A percentile compares a stretch with the other conserved stretches of the same genome.
phyloP scores from a whole-genome alignment of 2,113 vertebrate species.

The Cyanoliseus patagonus region DNA sequence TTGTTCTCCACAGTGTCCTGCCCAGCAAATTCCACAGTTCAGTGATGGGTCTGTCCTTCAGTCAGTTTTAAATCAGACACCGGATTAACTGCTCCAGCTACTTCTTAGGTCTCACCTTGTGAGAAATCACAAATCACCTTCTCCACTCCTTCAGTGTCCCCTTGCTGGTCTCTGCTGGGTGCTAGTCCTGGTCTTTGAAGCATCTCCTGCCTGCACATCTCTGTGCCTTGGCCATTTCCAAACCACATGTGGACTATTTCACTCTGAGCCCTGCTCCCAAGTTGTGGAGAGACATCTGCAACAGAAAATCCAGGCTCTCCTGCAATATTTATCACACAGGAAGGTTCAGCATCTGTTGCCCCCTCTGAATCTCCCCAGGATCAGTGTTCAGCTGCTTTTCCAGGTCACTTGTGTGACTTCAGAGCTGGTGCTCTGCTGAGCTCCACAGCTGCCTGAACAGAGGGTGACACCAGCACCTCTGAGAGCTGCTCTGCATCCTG shows the following conservation, averaged over 20 bases:
- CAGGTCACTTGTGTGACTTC: neutral
- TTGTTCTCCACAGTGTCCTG: neutral
- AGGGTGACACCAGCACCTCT: neutral
- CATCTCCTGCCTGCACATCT: neutral
- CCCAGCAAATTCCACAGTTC: neutral
- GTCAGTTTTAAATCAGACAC: neutral
- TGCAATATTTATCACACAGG: neutral
- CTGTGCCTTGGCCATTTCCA: neutral
- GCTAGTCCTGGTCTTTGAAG: neutral
- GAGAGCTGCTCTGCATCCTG: neutral
- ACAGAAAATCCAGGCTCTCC: neutral
- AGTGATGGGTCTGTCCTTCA: neutral
- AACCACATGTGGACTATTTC: fast-evolving
- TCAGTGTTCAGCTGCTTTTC: neutral
- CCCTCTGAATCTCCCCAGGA: neutral
- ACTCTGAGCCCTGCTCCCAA: neutral
- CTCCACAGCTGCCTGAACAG: neutral
- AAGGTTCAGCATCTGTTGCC: neutral
- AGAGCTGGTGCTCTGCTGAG: neutral
- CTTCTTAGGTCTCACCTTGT: neutral
- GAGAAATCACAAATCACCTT: neutral
- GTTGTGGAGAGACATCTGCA: neutral
- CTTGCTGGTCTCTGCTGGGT: neutral
- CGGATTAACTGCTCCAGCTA: neutral
- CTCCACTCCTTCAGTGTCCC: neutral